Conservation (phyloP, 2,888 invertebrate genomes). For the Conops quadrifasciatus region DNA sequence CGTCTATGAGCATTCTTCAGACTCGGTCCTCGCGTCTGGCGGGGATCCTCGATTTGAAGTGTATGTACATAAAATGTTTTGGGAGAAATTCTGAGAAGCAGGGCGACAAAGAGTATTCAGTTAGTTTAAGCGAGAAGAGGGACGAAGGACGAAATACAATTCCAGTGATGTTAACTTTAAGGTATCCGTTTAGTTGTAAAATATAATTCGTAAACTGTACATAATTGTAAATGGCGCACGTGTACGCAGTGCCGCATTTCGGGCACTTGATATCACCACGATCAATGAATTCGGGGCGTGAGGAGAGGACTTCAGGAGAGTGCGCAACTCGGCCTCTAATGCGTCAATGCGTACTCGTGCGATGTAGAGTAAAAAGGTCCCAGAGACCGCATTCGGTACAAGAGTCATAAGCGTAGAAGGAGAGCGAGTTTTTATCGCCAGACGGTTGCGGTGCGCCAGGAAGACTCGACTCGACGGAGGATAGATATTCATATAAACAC, state of each 20-base stretch:
- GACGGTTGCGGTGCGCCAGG: neutral
- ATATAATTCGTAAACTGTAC: conserved; percentile 9
- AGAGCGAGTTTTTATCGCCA: neutral
- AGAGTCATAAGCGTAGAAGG: neutral
- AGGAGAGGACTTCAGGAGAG: neutral
- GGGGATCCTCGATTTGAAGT: conserved; percentile 2
- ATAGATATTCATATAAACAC: no score
- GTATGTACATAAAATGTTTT: conserved; percentile 24
- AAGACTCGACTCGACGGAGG: neutral
- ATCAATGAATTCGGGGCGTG: neutral
- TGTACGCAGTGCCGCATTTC: neutral
- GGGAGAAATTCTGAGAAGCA: neutral
- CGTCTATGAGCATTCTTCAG: conserved; percentile 19
- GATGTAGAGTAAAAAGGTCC: neutral
- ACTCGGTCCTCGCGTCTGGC: neutral
- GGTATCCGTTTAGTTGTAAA: conserved; percentile 47
- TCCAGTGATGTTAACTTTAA: conserved; percentile 61
- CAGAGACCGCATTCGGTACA: neutral
- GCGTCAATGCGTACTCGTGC: no score
- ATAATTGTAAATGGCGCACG: neutral
- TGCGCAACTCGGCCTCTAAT: neutral
- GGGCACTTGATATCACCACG: neutral
- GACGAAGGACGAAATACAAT: conserved; percentile 46
- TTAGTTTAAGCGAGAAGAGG: conserved; percentile 13
- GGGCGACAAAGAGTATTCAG: conserved; percentile 33